Evolutionary conservation across 2,888 invertebrate genomes (phyloP).

Genomic region (Coenonympha glycerion): DNA sequence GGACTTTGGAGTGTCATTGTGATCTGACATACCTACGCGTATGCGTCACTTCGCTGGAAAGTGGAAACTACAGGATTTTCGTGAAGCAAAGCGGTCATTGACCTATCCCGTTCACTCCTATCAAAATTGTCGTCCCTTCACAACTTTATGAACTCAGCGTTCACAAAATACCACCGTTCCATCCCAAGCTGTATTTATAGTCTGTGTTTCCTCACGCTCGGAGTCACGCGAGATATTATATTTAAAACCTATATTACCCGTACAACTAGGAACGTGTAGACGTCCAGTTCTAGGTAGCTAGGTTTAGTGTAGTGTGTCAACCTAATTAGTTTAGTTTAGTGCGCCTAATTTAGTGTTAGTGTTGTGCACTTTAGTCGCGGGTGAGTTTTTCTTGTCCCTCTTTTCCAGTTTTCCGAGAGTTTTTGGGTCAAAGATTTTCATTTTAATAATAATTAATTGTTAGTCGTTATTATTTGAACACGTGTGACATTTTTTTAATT

Average conservation of each 20-base stretch:
- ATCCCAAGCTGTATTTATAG: constrained; percentile 32
- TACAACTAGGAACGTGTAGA: constrained; percentile 32
- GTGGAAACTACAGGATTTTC: background rate
- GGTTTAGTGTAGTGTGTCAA: constrained; percentile 25
- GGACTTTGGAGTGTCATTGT: too few relatives aligned
- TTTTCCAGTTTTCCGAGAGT: background rate
- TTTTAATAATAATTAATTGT: background rate
- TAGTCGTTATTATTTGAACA: background rate
- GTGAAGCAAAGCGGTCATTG: background rate
- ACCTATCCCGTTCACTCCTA: background rate
- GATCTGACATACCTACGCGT: too few relatives aligned
- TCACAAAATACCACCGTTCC: constrained; percentile 21
- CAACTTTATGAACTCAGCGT: constrained; percentile 28
- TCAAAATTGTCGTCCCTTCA: constrained; percentile 3
- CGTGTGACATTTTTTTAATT: background rate
- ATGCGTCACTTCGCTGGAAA: too few relatives aligned
- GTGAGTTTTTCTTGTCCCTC: constrained; percentile 18
- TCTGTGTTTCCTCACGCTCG: constrained; percentile 28
- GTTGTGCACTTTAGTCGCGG: constrained; percentile 20
- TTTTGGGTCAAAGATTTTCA: background rate
- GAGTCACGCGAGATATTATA: constrained; percentile 31
- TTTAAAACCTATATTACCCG: constrained; percentile 37
- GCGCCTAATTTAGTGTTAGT: constrained; percentile 14
- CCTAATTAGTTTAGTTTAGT: constrained; percentile 20
- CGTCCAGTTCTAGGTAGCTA: constrained; percentile 28